Conservation (phyloP, 2,113 vertebrate species). For the Trematomus loennbergii region DNA sequence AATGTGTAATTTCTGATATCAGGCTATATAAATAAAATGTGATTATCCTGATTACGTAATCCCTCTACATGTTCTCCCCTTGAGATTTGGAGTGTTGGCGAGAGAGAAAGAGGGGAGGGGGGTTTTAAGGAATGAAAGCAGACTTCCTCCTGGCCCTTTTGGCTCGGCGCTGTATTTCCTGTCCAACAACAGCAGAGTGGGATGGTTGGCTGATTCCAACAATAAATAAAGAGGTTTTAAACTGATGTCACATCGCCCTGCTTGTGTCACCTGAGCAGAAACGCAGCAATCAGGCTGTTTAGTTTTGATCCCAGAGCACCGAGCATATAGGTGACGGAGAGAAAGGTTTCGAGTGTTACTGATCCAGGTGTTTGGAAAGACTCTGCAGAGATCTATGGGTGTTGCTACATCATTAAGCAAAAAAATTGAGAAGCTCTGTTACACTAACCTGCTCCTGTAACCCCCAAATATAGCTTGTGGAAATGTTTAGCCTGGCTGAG, state of each 20-base stretch:
- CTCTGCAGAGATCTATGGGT: constrained; percentile 47
- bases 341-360: constrained; percentile 30
- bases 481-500: constrained; percentile 81
- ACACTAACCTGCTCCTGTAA: constrained; percentile 53
- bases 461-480: constrained; percentile 66
- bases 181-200: constrained; percentile 79
- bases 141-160: constrained; percentile 69
- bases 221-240: constrained; percentile 76
- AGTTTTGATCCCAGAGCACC: constrained; percentile 49
- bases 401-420: constrained; percentile 62
- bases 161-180: constrained; percentile 66
- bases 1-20: too few species aligned
- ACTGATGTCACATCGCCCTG: constrained; percentile 61
- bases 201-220: constrained; percentile 77
- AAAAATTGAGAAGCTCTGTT: constrained; percentile 42
- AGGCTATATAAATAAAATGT: too few species aligned
- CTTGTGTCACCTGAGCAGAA: constrained; percentile 77
- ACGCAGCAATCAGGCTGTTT: constrained; percentile 70
- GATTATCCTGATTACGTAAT: too few species aligned
- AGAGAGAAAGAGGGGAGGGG: neutral
- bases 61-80: too few species aligned
- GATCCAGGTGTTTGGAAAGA: constrained; percentile 60
- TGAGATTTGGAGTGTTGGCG: constrained; percentile 20
- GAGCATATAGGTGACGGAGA: neutral
- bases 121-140: constrained; percentile 58